Evolutionary conservation across 2,888 invertebrate genomes (phyloP).

Genomic region (Thecophora atra): DNA sequence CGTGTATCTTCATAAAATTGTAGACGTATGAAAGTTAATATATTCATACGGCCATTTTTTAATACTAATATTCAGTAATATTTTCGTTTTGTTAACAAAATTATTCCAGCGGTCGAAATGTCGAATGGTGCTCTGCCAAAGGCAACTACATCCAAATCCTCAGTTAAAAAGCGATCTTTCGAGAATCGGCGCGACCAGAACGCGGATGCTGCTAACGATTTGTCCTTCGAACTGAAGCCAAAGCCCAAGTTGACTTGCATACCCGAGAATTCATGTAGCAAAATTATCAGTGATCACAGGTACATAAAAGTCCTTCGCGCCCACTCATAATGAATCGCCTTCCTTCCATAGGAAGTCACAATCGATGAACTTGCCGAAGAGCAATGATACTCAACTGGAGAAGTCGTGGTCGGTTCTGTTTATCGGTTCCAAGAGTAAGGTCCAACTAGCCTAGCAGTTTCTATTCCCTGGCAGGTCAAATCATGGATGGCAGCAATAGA

Average conservation of each 20-base stretch:
- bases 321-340: neutral
- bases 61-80: neutral
- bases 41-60: neutral
- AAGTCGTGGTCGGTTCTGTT: conserved; percentile 48
- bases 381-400: conserved; percentile 40
- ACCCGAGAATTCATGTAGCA: conserved; percentile 42
- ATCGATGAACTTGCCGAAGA: conserved; percentile 41
- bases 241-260: conserved; percentile 48
- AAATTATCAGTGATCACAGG: conserved; percentile 43
- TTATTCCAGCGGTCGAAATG: conserved; percentile 37
- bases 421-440: conserved; percentile 42
- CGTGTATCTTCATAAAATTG: neutral
- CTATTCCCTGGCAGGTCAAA: too few relatives aligned
- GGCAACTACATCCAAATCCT: conserved; percentile 40
- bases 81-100: conserved; percentile 29
- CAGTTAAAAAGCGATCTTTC: conserved; percentile 19
- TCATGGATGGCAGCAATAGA: too few relatives aligned
- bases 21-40: neutral
- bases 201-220: conserved; percentile 42
- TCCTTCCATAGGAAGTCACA: conserved; percentile 41
- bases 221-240: conserved; percentile 45
- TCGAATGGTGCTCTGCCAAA: conserved; percentile 44
- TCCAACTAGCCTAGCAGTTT: conserved; percentile 37
- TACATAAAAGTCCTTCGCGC: conserved; percentile 11
- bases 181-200: conserved; percentile 17